phyloP scores from a whole-genome alignment of 2,888 invertebrate genomes.

The Macrophya alboannulata region DNA sequence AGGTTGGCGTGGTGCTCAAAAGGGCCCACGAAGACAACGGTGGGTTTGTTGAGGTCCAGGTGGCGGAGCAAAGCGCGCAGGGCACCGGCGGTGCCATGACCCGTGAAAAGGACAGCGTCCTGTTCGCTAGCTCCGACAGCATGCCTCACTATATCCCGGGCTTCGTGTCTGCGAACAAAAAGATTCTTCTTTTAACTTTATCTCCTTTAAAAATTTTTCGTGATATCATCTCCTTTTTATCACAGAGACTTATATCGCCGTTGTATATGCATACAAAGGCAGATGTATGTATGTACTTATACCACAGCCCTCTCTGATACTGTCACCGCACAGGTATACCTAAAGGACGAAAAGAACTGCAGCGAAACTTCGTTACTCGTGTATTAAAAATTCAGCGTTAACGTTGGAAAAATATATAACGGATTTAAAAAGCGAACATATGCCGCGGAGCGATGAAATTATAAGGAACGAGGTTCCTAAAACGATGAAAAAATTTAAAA shows the following conservation, averaged over 20 bases:
- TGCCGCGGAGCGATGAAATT: no score
- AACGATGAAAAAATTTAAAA: not conserved
- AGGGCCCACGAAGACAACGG: constrained; percentile 90
- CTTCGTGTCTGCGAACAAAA: constrained; percentile 86
- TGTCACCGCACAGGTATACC: not conserved
- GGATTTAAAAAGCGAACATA: no score
- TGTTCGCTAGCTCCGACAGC: constrained; percentile 91
- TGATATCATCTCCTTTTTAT: constrained; percentile 11
- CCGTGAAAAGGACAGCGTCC: constrained; percentile 78
- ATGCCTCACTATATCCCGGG: constrained; percentile 89
- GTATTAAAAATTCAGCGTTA: not conserved
- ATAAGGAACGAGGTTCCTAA: not conserved
- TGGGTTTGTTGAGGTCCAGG: constrained; percentile 84
- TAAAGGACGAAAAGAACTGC: no score
- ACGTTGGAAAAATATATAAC: no score
- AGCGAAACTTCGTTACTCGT: not conserved
- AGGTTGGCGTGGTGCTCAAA: constrained; percentile 90
- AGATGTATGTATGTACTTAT: not conserved
- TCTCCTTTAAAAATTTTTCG: not conserved
- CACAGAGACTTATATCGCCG: not conserved
- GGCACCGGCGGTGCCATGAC: constrained; percentile 88
- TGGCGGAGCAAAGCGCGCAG: constrained; percentile 89
- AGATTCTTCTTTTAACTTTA: constrained; percentile 23
- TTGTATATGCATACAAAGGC: not conserved
- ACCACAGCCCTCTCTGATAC: not conserved